Evolutionary conservation across 92 coral and sea anemone genomes (phyloP), one percentile per base, ranked within the genome.

Genomic region (Pocillopora grandis): DNA sequence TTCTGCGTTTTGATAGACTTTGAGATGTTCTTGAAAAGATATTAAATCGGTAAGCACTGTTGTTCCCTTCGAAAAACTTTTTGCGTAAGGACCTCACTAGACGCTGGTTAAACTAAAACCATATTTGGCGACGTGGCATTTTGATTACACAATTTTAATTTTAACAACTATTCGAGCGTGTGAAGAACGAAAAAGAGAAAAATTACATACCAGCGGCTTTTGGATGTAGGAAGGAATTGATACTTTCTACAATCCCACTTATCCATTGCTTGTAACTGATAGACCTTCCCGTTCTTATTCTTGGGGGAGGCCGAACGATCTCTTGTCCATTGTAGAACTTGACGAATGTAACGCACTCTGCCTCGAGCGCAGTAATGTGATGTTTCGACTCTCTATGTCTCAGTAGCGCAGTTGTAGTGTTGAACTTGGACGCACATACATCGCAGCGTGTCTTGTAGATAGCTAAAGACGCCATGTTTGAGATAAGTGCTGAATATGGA

Each of bases 361-460:
- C 77, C 10, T 48, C 63, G 52, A 42, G 52, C 5, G 52, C 52
- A 2, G 52, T 7, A n/a, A 52, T 57, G 37, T 69, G 88, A 66
- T 77, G 69, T 77, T 66, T 85, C 36, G 62, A 20, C 5, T 83
- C 67, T 83, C 80, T 83, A 80, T 83, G 88, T 67, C 70, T 33
- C 31, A 85, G 77, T 52, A 85, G 37, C 55, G 77, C 88, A 62
- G 81, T 85, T 49, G 77, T 85, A 9, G 88, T 85, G 68, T 67
- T 85, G 19, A 85, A 85, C 35, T 12, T 58, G 71, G 83, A 58
- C 27, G 88, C 72, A 67, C 88, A 84, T 62, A 77, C 35, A 31
- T 85, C 31, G 83, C 82, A 85, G 20, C 23, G 33, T 5, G 88
- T 85, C 63, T 85, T 68, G 37, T 64, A 85, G 14, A 76, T 37